Percentiles rank a stretch among this genome's conserved stretches.
Conservation (phyloP, 2,797 vertebrate species). For the Parauchenoglanis punctatus region DNA sequence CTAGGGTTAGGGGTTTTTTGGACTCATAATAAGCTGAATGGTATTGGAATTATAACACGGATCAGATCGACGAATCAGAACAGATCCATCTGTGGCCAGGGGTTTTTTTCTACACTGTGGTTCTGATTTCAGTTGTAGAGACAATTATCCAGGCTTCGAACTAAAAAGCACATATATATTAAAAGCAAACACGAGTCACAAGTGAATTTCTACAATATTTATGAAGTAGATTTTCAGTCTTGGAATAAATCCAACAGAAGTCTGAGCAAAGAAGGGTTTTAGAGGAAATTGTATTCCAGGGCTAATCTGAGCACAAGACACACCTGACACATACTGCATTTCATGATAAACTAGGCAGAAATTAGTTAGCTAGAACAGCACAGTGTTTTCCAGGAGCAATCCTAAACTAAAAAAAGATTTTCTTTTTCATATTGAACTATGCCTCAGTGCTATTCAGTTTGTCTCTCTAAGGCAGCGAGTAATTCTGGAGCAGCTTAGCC, state of each 20-base stretch:
- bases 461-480: not conserved
- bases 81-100: not conserved
- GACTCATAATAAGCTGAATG: not conserved
- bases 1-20: not conserved
- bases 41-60: not conserved
- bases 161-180: not conserved
- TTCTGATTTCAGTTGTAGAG: not conserved
- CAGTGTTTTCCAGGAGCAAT: not conserved
- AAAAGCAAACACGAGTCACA: not conserved
- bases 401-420: not conserved
- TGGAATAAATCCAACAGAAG: not conserved
- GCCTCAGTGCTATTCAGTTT: slow-evolving; percentile 14
- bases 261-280: not conserved
- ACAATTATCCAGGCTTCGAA: not conserved
- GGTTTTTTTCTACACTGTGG: not conserved
- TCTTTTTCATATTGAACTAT: not conserved
- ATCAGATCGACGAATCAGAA: not conserved
- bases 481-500: slow-evolving; percentile 16
- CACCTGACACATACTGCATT: not conserved
- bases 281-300: not conserved
- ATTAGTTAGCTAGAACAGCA: not conserved
- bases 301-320: not conserved
- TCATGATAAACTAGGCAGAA: not conserved
- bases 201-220: not conserved
- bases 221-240: not conserved